Evolutionary conservation across 1,140 invertebrate genomes (phyloP), one percentile per base, ranked within the genome.

Genomic region (Saccostrea echinata): DNA sequence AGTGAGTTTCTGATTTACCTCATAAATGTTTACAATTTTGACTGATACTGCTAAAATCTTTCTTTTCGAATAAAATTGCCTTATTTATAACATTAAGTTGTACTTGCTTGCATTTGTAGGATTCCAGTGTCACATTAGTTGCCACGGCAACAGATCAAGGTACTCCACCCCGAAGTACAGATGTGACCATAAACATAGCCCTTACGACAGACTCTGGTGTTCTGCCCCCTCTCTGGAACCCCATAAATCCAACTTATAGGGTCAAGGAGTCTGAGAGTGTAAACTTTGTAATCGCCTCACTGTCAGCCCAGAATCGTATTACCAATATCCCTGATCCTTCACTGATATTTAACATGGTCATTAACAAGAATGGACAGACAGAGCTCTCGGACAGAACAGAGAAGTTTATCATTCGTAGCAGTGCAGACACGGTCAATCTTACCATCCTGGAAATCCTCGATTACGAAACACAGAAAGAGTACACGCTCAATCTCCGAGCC

Each of bases 71-170:
- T 43, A 1, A 9, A 43, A 43, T 43, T 43, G 43, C 43, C 0
- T 43, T 6, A 43, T 43, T 43, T 43, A 43, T 43, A 43, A 9
- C 55, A 6, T n/a, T 61, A 21, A 61, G 55, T 61, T 18, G 18
- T 61, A 61, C 55, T 13, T 57, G 55, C 18, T 6, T 61, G n/a
- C 55, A 21, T 61, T 61, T 88, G 76, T 68, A 84, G 86, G 55
- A 27, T 24, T n/a, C 68, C 52, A 76, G 33, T 30, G n/a, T 84
- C 33, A 80, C n/a, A 27, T 84, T 88, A n/a, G 27, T 27, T 35
- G 61, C 84, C n/a, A 80, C n/a, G 24, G 86, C 86, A 33, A 84
- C 61, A 24, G 86, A 88, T 55, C 82, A 88, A 55, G 86, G 86
- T 52, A 57, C 27, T 24, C 64, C 61, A 30, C 83, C 61, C 1